phyloP scores from a whole-genome alignment of 2,113 vertebrate species.

The Prionailurus viverrinus region DNA sequence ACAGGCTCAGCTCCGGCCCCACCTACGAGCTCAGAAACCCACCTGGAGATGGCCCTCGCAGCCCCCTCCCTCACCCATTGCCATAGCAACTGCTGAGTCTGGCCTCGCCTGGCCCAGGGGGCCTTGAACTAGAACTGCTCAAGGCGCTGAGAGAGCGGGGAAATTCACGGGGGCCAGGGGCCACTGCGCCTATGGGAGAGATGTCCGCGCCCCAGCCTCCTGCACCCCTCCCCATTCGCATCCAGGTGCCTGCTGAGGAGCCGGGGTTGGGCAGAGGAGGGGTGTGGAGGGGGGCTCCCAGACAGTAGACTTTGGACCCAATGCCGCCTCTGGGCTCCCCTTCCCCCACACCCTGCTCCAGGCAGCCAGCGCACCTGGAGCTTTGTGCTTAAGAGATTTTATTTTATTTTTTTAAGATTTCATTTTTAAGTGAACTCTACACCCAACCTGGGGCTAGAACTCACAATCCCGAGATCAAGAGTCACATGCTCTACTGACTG shows the following conservation, averaged over 20 bases:
- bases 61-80: slow-evolving; percentile 32
- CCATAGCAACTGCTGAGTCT: slow-evolving; percentile 75
- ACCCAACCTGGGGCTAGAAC: neutral
- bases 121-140: slow-evolving; percentile 73
- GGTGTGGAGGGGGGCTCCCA: neutral
- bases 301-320: slow-evolving; percentile 63
- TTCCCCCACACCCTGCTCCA: neutral
- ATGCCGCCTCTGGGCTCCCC: neutral
- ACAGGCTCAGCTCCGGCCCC: neutral
- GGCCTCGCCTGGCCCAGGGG: slow-evolving; percentile 56
- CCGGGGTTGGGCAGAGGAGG: neutral
- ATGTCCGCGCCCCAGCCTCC: neutral
- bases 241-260: neutral
- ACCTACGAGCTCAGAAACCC: neutral
- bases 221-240: neutral
- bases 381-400: neutral
- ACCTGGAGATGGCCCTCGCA: neutral
- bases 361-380: neutral
- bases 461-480: neutral
- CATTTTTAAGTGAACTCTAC: neutral
- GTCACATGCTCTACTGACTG: neutral
- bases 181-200: neutral
- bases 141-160: neutral
- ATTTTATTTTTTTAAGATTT: neutral
- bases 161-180: neutral